A percentile compares a stretch with the other conserved stretches of the same genome.
These are phyloP conservation scores for Hydrolagus affinis DNA, from an alignment of 2,113 vertebrate species.

Conservation along the genomic window DNA sequence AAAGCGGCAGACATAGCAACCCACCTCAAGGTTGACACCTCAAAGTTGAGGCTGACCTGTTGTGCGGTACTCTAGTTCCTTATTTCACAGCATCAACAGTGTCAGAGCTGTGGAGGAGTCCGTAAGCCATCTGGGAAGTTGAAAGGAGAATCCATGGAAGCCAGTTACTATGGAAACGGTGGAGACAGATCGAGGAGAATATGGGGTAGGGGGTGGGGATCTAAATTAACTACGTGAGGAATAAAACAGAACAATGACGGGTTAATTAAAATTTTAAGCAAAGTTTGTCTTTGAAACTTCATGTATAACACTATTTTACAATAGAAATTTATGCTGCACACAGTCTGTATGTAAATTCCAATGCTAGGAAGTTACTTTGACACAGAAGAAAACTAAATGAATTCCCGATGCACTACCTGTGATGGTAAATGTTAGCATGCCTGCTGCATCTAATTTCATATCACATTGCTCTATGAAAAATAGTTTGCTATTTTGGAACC, in stretches of 20 bases:
- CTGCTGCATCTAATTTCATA: conserved; percentile 84
- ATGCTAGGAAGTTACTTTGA: conserved; percentile 52
- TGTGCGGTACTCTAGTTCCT: too few species aligned
- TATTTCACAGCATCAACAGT: background rate
- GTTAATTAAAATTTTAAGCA: background rate
- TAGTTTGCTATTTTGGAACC: conserved; percentile 99
- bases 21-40: too few species aligned
- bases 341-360: conserved; percentile 17
- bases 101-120: background rate
- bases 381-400: conserved; percentile 68
- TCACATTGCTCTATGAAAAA: conserved; percentile 97
- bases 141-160: background rate
- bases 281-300: conserved; percentile 2
- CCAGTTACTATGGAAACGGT: too few species aligned
- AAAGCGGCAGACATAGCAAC: background rate
- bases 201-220: background rate
- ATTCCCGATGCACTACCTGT: conserved; percentile 65
- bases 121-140: background rate
- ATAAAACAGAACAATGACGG: background rate
- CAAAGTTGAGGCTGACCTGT: background rate
- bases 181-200: background rate
- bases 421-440: conserved; percentile 74
- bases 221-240: background rate
- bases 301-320: background rate
- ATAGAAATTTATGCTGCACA: conserved; percentile 3